Percentiles rank a stretch among this genome's conserved stretches.
Conservation (phyloP, 37 sponge, comb jelly and placozoan genomes). For the Beroe forskalii region DNA sequence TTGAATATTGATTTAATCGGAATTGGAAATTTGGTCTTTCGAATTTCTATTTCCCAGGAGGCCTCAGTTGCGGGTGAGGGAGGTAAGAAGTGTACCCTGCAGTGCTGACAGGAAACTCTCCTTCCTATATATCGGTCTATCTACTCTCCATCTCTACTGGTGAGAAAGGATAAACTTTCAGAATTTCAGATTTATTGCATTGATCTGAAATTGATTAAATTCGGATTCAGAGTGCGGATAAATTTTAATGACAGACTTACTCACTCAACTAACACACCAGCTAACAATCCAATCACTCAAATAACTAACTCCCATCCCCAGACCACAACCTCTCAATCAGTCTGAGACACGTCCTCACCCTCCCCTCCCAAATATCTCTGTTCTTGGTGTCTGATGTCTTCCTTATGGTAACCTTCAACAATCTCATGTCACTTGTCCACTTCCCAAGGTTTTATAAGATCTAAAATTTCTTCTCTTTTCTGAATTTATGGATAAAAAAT, state of each 20-base stretch:
- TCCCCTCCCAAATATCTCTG: neutral
- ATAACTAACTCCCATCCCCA: too few species aligned
- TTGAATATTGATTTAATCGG: too few species aligned
- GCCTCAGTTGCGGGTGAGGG: constrained; percentile 26
- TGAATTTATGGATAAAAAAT: too few species aligned
- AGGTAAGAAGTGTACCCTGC: constrained; percentile 22
- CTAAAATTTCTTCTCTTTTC: too few species aligned
- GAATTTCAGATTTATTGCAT: too few species aligned
- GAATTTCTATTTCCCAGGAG: constrained; percentile 16
- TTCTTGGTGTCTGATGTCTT: neutral
- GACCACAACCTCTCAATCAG: constrained; percentile 23
- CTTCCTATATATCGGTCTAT: constrained; percentile 40
- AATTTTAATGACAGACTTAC: too few species aligned
- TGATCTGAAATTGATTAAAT: too few species aligned
- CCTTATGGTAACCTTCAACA: constrained; percentile 2
- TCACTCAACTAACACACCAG: neutral
- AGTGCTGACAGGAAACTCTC: constrained; percentile 3
- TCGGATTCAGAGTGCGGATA: too few species aligned
- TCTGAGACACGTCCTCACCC: constrained; percentile 47
- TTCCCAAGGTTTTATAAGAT: constrained; percentile 60
- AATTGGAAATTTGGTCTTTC: too few species aligned
- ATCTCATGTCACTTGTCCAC: neutral
- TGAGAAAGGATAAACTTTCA: neutral
- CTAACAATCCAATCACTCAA: neutral
- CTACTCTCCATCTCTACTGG: constrained; percentile 50